Conservation (phyloP, 2,888 invertebrate species). For the Pyrrhosoma nymphula region DNA sequence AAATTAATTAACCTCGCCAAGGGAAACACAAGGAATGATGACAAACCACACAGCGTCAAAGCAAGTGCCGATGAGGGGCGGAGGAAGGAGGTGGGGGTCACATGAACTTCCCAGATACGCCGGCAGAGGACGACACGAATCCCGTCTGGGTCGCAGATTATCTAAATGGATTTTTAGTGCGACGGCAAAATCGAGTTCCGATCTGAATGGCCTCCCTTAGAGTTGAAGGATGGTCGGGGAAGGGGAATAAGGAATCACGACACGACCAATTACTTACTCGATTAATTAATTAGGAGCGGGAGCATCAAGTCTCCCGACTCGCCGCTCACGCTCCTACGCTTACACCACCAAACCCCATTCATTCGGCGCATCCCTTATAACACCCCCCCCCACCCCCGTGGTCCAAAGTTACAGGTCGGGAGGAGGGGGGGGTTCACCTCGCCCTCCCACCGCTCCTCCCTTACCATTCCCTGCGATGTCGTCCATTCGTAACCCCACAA, state of each 20-base stretch:
- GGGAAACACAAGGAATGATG: background rate
- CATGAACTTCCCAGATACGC: background rate
- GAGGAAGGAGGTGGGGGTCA: background rate
- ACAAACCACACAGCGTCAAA: background rate
- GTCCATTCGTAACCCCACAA: background rate
- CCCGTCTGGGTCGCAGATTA: background rate
- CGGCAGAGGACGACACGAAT: background rate
- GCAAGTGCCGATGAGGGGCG: background rate
- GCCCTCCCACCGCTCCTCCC: background rate
- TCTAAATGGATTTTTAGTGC: constrained; percentile 36
- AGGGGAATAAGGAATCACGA: constrained; percentile 23
- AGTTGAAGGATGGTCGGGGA: background rate
- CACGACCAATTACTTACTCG: constrained; percentile 35
- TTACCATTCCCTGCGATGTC: background rate
- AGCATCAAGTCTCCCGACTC: background rate
- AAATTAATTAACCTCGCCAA: background rate
- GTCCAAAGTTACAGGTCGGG: background rate
- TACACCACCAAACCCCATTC: background rate
- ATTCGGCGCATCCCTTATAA: background rate
- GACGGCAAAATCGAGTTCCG: background rate
- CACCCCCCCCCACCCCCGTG: background rate
- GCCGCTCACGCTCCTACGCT: background rate
- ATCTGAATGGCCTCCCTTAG: background rate
- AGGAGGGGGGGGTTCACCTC: background rate
- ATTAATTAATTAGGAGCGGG: constrained; percentile 35